Evolutionary conservation across 2,888 invertebrate genomes (phyloP).

Genomic region (Plagiodera versicolora): DNA sequence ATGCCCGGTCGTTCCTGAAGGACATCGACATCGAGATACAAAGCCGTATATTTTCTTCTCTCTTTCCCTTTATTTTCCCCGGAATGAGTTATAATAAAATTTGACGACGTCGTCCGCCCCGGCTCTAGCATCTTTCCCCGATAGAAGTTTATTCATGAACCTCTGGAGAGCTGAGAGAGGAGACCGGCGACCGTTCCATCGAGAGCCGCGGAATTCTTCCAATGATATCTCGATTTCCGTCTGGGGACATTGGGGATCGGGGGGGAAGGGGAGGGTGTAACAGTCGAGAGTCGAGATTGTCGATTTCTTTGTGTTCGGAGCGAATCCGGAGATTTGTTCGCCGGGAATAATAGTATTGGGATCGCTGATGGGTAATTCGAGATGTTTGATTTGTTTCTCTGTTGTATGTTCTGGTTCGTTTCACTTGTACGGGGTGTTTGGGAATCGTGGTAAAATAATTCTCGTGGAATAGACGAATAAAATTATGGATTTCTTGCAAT

Average conservation of each 20-base stretch:
- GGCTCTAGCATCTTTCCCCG: slow-evolving; percentile 5
- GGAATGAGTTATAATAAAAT: slow-evolving; percentile 32
- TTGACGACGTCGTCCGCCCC: slow-evolving; percentile 31
- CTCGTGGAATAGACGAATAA: too few relatives aligned
- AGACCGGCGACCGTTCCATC: slow-evolving; percentile 16
- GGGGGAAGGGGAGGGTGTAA: neutral
- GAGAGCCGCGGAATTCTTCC: slow-evolving; percentile 29
- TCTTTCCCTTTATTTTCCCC: slow-evolving; percentile 18
- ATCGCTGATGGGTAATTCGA: neutral
- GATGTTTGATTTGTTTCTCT: neutral
- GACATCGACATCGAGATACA: slow-evolving; percentile 7
- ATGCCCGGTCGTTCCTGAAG: neutral
- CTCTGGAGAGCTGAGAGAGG: slow-evolving; percentile 31
- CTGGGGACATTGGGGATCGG: neutral
- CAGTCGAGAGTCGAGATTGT: neutral
- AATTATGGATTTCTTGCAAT: too few relatives aligned
- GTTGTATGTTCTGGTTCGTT: neutral
- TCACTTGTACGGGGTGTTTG: too few relatives aligned
- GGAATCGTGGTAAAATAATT: too few relatives aligned
- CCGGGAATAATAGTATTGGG: neutral
- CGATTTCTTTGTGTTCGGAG: neutral
- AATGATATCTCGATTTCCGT: slow-evolving; percentile 32
- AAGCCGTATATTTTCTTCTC: neutral
- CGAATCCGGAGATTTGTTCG: neutral
- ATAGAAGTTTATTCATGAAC: slow-evolving; percentile 31